phyloP scores from a whole-genome alignment of 2,797 vertebrate species.

The Melanotaenia parkinsoni region DNA sequence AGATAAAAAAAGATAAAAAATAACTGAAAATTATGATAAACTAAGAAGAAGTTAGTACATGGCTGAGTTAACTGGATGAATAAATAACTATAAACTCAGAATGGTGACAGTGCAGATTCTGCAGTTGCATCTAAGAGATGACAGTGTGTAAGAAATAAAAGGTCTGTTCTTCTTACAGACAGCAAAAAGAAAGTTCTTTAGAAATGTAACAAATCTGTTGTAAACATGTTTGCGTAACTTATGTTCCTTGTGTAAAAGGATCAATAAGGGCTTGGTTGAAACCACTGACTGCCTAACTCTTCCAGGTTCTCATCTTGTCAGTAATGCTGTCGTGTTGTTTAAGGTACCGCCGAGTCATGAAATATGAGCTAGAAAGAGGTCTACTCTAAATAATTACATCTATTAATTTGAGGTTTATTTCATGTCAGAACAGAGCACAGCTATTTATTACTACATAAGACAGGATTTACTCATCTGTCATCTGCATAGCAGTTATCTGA shows the following conservation, averaged over 20 bases:
- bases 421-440: not conserved
- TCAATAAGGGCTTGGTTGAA: not conserved
- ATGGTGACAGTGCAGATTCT: too few relatives aligned
- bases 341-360: constrained; percentile 5
- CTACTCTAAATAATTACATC: not conserved
- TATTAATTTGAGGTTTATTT: constrained; percentile 11
- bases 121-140: too few relatives aligned
- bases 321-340: not conserved
- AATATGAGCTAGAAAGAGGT: not conserved
- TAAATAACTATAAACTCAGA: too few relatives aligned
- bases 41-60: too few relatives aligned
- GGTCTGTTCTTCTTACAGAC: too few relatives aligned
- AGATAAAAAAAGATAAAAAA: too few relatives aligned
- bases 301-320: not conserved
- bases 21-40: too few relatives aligned
- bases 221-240: not conserved
- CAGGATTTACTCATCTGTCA: not conserved
- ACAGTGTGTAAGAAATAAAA: too few relatives aligned
- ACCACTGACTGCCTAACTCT: not conserved
- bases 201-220: not conserved
- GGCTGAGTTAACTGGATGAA: too few relatives aligned
- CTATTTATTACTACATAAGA: not conserved
- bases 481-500: not conserved
- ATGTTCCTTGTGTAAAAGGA: not conserved
- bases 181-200: too few relatives aligned